Evolutionary conservation across 2,113 vertebrate species (phyloP).

Genomic region (Elephas maximus): DNA sequence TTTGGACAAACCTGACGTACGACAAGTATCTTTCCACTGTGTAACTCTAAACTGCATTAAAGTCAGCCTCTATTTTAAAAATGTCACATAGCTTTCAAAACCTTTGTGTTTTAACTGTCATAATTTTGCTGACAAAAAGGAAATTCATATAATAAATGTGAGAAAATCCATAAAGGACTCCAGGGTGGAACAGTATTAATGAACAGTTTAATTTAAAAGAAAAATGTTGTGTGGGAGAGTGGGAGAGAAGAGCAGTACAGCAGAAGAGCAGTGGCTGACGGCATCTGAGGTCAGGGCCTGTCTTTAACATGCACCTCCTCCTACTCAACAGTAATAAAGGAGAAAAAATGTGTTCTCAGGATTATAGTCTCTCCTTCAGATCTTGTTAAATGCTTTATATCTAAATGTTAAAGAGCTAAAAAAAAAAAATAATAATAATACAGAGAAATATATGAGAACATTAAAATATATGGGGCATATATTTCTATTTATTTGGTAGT

Average conservation of each 20-base stretch:
- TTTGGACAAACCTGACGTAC: neutral
- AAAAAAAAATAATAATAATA: constrained; percentile 14
- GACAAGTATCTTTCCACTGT: neutral
- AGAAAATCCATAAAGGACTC: neutral
- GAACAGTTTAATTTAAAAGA: constrained; percentile 66
- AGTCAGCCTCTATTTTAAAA: constrained; percentile 1
- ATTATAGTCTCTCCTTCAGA: neutral
- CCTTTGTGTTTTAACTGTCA: neutral
- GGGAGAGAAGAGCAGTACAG: neutral
- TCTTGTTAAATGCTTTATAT: neutral
- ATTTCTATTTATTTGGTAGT: constrained; percentile 36
- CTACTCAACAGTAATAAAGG: neutral
- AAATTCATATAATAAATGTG: constrained; percentile 41
- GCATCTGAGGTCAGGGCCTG: neutral
- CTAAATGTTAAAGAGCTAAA: neutral
- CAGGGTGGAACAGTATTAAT: constrained; percentile 5
- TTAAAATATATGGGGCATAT: constrained; percentile 30
- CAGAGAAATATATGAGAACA: neutral
- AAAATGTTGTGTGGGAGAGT: neutral
- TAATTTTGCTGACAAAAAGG: constrained; percentile 63
- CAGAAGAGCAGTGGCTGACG: accelerated
- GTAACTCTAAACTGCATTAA: neutral
- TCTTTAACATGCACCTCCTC: neutral
- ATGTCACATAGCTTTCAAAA: constrained; percentile 23
- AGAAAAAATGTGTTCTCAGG: neutral